These are phyloP conservation scores for Drosophila antonietae DNA, from an alignment of 2,888 invertebrate species.

Conservation along the genomic window DNA sequence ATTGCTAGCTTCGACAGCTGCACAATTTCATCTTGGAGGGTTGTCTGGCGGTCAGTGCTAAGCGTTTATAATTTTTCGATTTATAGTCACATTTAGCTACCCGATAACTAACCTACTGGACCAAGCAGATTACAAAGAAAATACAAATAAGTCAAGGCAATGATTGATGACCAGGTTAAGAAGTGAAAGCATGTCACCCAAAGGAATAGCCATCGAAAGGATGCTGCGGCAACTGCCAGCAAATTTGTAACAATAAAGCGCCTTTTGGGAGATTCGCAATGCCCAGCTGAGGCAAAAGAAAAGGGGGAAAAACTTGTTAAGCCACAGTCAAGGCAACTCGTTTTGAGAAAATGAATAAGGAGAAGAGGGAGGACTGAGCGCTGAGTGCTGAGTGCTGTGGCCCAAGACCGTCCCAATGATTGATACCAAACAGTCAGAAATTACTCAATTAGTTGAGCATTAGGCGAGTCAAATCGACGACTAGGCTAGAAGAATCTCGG, in stretches of 20 bases:
- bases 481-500: slow-evolving; percentile 5
- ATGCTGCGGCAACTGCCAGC: slow-evolving; percentile 47
- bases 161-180: slow-evolving; percentile 77
- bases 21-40: slow-evolving; percentile 17
- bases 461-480: slow-evolving; percentile 52
- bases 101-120: slow-evolving; percentile 54
- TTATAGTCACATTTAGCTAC: slow-evolving; percentile 82
- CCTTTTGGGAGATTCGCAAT: slow-evolving; percentile 76
- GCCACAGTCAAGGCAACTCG: slow-evolving; percentile 32
- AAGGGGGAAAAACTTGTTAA: slow-evolving; percentile 36
- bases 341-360: slow-evolving; percentile 7
- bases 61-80: slow-evolving; percentile 83
- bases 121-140: slow-evolving; percentile 46
- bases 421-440: slow-evolving; percentile 70
- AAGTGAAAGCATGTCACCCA: slow-evolving; percentile 66
- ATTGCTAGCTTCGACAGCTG: slow-evolving; percentile 7
- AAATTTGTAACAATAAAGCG: slow-evolving; percentile 79
- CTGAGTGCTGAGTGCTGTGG: slow-evolving; percentile 6
- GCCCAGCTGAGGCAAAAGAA: slow-evolving; percentile 52
- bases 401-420: slow-evolving; percentile 48
- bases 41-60: slow-evolving; percentile 60
- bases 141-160: slow-evolving; percentile 68
- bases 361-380: no score
- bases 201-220: slow-evolving; percentile 66
- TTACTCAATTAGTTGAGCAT: slow-evolving; percentile 79